Percentiles rank a stretch among this genome's conserved stretches.
Evolutionary conservation across 2,888 invertebrate species (phyloP).

Genomic region (Pollenia angustigena): DNA sequence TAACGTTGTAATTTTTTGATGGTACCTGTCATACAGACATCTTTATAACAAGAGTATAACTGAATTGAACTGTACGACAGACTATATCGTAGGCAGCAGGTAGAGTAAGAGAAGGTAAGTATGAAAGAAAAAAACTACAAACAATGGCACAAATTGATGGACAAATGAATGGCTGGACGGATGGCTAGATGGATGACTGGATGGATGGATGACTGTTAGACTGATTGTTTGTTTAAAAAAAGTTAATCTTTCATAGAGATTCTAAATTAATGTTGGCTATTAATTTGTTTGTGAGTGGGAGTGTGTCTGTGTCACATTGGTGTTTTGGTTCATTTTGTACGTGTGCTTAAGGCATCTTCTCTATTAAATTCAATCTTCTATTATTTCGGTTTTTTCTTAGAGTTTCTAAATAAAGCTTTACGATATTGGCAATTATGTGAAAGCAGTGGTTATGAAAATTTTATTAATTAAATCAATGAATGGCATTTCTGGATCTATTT

Average conservation of each 20-base stretch:
- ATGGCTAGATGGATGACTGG: neutral
- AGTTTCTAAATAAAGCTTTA: slow-evolving; percentile 23
- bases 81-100: neutral
- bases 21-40: slow-evolving; percentile 55
- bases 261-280: slow-evolving; percentile 11
- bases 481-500: neutral
- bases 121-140: neutral
- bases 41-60: slow-evolving; percentile 55
- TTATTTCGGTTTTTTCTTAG: slow-evolving; percentile 28
- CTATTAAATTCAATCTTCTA: slow-evolving; percentile 59
- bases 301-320: neutral
- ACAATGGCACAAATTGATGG: neutral
- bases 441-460: slow-evolving; percentile 1
- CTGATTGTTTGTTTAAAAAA: slow-evolving; percentile 36
- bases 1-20: slow-evolving; percentile 30
- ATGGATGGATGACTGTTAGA: slow-evolving; percentile 1
- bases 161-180: neutral
- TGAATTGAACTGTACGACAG: slow-evolving; percentile 3
- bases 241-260: slow-evolving; percentile 43
- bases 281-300: slow-evolving; percentile 15
- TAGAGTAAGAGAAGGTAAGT: neutral
- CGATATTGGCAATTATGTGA: slow-evolving; percentile 46
- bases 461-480: slow-evolving; percentile 54
- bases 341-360: slow-evolving; percentile 36
- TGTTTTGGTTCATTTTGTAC: neutral